These are phyloP conservation scores for Sitta carolinensis DNA, from an alignment of 2,797 vertebrate genomes.

Conservation along the genomic window DNA sequence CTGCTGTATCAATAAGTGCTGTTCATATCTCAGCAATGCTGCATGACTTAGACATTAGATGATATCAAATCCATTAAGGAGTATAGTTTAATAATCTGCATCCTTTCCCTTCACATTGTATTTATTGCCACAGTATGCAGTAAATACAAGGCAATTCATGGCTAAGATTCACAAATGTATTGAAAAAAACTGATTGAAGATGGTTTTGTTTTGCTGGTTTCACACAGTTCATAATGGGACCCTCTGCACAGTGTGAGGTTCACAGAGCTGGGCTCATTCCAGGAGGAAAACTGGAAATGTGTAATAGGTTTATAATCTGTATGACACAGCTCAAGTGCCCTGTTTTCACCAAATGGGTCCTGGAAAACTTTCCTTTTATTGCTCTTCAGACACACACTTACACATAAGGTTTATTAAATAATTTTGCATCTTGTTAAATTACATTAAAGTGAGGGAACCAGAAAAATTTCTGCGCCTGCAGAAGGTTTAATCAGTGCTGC, in stretches of 20 bases:
- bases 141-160: conserved; percentile 29
- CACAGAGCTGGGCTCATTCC: background rate
- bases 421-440: background rate
- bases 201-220: conserved; percentile 50
- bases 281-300: conserved; percentile 7
- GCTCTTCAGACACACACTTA: background rate
- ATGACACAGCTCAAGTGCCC: background rate
- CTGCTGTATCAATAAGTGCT: conserved; percentile 1
- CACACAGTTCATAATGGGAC: conserved; percentile 43
- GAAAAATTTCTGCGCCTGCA: background rate
- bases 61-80: conserved; percentile 49
- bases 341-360: background rate
- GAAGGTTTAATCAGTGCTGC: background rate
- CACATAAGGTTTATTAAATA: background rate
- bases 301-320: conserved; percentile 33
- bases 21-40: background rate
- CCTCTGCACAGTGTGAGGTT: background rate
- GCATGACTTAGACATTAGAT: conserved; percentile 9
- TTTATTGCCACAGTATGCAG: conserved; percentile 42
- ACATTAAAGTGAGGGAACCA: background rate
- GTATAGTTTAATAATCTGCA: conserved; percentile 37
- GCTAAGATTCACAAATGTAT: conserved; percentile 25
- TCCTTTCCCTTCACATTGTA: conserved; percentile 33
- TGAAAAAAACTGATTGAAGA: background rate
- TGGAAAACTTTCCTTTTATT: background rate